Base-by-base conservation (phyloP, 1,140 invertebrate genomes). In the Drusus annulatus region DNA sequence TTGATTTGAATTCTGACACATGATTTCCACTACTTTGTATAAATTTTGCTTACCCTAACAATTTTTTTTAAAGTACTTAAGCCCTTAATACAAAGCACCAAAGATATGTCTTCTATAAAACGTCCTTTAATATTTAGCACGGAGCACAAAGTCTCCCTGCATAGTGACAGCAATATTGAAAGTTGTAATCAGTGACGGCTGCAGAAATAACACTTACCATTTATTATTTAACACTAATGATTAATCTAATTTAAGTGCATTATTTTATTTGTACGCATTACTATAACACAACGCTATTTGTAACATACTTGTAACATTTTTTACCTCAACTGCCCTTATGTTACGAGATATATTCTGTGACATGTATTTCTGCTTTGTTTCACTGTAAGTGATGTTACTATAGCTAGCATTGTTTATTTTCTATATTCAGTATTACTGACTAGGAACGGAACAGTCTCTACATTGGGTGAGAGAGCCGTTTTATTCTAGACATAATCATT, bases 381-480 rank as follows among this genome's bases (percentile, higher is more conserved):
- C 71, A 75, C 51, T 75, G 52, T 56, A 75, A 23, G 71, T 17
- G 31, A 73, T 58, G 25, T 65, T 52, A 68, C 68, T 71, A 79
- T 73, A 79, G 77, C 77, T 79, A 71, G 77, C 65, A 60, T 65
- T 76, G 28, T 86, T 85, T 85, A 86, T 85, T 89, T 87, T 68
- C 58, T 78, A 68, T 89, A 90, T 90, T 89, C 92, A 93, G 92
- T 93, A 91, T 91, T 93, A 91, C 92, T 93, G 90, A 91, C 93
- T 92, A 93, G 93, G 92, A 92, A 93, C 89, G 93, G 92, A 92
- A 91, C 92, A 89, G 90, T 93, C 88, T 92, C 92, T 90, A 92
- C 92, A 90, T 88, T 93, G 90, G 93, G 92, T 93, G 92, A 93
- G 92, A 92, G 90, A 90, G 90, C 90, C 90, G 86, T 86, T 80